phyloP scores from a whole-genome alignment of 92 coral and sea anemone genomes.

The Zoanthus sansibaricus region DNA sequence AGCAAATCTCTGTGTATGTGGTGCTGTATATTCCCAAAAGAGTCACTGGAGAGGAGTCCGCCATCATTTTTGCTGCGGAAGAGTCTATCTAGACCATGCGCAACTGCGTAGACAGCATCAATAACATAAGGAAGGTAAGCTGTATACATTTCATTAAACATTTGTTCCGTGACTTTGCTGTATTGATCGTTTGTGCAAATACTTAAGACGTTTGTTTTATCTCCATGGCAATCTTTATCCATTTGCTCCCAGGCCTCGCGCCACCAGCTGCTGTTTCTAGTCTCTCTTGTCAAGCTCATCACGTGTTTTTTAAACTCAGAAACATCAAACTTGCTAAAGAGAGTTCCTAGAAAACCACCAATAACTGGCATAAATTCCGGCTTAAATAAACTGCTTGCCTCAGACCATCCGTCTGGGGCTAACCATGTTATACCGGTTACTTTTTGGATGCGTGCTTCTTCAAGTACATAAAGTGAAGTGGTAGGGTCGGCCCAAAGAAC shows the following conservation, averaged over 20 bases:
- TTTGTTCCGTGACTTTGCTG: slow-evolving; percentile 42
- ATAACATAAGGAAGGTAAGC: slow-evolving; percentile 72
- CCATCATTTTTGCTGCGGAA: slow-evolving; percentile 64
- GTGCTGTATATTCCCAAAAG: slow-evolving; percentile 40
- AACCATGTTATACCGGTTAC: slow-evolving; percentile 77
- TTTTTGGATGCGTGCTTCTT: slow-evolving; percentile 55
- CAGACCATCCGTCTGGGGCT: slow-evolving; percentile 87
- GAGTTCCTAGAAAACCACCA: slow-evolving; percentile 73
- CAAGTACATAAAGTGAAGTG: slow-evolving; percentile 54
- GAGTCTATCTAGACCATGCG: slow-evolving; percentile 77
- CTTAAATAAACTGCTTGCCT: slow-evolving; percentile 63
- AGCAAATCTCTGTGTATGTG: slow-evolving; percentile 59
- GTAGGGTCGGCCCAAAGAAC: slow-evolving; percentile 80
- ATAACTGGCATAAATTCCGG: slow-evolving; percentile 52
- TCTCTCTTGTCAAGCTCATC: slow-evolving; percentile 33
- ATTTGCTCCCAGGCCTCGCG: slow-evolving; percentile 16
- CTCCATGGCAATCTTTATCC: slow-evolving; percentile 5
- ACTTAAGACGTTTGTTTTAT: neutral
- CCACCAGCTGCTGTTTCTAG: slow-evolving; percentile 52
- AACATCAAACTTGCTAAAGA: slow-evolving; percentile 61
- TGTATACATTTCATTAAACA: slow-evolving; percentile 64
- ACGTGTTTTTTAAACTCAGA: slow-evolving; percentile 55
- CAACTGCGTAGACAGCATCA: slow-evolving; percentile 82
- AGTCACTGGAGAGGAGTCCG: neutral
- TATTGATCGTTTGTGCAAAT: slow-evolving; percentile 20